Evolutionary conservation across 2,888 invertebrate species (phyloP), one percentile per base, ranked within the genome.

Genomic region (Thalpophila matura): DNA sequence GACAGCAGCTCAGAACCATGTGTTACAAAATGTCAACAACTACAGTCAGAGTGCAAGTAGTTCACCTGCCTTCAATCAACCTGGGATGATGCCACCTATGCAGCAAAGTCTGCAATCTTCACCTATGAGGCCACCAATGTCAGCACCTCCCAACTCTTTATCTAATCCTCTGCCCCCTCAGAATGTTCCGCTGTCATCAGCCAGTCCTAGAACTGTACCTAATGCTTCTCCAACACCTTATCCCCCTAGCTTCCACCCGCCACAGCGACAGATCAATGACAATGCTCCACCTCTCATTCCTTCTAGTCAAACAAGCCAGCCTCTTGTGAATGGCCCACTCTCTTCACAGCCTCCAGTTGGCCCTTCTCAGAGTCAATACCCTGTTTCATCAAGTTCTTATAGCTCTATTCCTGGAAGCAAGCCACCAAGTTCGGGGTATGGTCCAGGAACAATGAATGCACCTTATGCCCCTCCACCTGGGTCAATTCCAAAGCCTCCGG

Each of bases 41-140:
- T 91, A 84, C 46, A 90, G 80, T 73, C 91, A 92, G 72, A 94
- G 93, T 86, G 89, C 87, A 27, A 93, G 82, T 56, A 94, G 88
- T 83, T 94, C 95, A 31, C 94, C 95, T 63, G 92, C 93, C 38
- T 94, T 94, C 68, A 95, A 93, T 77, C 89, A 91, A 54, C 84
- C 94, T 45, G 92, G 89, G 56, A 83, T 90, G 70, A 74, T 88
- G 71, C 84, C 89, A 27, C 84, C 86, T 53, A 74, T 81, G 51
- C 82, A 80, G 51, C 77, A 81, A 31, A 87, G 85, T 18, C 66
- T 87, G 35, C 91, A 90, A 22, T 86, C 89, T 43, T 91, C 92
- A 47, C 90, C 93, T 24, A 74, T 90, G 56, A 83, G 83, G 31
- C 85, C 83, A 33, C 80, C 84, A 37, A 57, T 74, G 16, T 81